Conservation (phyloP, 2,113 vertebrate species). For the Albula goreensis region DNA sequence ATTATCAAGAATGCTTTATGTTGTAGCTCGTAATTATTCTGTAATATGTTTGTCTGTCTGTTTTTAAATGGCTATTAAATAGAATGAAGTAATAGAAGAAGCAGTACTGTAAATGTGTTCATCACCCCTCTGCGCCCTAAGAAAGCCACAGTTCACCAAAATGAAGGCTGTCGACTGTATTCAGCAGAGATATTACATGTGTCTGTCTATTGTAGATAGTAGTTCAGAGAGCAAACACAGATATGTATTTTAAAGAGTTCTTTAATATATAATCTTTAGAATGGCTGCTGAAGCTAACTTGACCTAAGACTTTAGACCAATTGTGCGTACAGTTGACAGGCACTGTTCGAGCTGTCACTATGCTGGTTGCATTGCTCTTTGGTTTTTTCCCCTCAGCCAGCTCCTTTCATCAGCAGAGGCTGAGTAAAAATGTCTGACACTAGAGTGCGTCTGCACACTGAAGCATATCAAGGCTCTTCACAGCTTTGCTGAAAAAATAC, state of each 20-base stretch:
- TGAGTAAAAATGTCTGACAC: conserved; percentile 49
- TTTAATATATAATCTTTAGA: conserved; percentile 22
- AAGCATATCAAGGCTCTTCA: conserved; percentile 66
- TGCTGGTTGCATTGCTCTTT: background rate
- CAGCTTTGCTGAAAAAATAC: conserved; percentile 40
- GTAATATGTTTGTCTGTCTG: conserved; percentile 29
- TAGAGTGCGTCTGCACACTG: conserved; percentile 59
- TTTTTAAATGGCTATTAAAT: conserved; percentile 19
- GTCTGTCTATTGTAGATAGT: conserved; percentile 30
- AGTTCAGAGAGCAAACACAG: conserved; percentile 28
- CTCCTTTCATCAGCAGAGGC: conserved; percentile 47
- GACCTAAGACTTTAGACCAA: background rate
- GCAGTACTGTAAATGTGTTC: conserved; percentile 19
- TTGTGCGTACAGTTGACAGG: background rate
- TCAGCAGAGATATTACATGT: conserved; percentile 10
- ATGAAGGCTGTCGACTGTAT: conserved; percentile 3
- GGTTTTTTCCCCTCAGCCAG: background rate
- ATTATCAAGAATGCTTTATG: conserved; percentile 23
- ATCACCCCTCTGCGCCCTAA: conserved; percentile 1
- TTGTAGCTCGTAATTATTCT: conserved; percentile 27
- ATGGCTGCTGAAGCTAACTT: conserved; percentile 1
- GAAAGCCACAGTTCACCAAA: conserved; percentile 14
- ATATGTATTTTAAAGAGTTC: conserved; percentile 29
- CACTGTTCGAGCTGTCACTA: background rate
- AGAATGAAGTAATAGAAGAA: conserved; percentile 13